Percentiles rank a stretch among this genome's conserved stretches.
phyloP scores from a whole-genome alignment of 2,888 invertebrate genomes.

The Elgonia sp. region DNA sequence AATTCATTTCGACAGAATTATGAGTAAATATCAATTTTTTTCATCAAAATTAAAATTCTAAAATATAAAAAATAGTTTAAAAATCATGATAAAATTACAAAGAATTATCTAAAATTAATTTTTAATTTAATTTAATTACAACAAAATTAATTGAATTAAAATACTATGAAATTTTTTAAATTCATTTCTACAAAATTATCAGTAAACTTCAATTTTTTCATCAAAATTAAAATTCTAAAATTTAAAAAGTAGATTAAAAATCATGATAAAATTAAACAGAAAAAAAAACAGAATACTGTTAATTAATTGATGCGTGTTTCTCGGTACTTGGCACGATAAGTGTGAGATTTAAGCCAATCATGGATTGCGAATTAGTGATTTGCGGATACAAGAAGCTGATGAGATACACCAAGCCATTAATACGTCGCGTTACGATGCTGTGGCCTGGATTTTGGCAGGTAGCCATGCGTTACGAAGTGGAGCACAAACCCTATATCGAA shows the following conservation, averaged over 20 bases:
- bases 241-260: too few species aligned
- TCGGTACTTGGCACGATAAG: constrained; percentile 34
- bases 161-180: too few species aligned
- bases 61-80: too few species aligned
- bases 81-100: neutral
- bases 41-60: too few species aligned
- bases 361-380: constrained; percentile 37
- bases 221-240: too few species aligned
- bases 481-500: constrained; percentile 47
- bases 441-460: constrained; percentile 68
- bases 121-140: too few species aligned
- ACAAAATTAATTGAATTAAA: too few species aligned
- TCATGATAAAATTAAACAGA: neutral
- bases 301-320: constrained; percentile 38
- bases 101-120: too few species aligned
- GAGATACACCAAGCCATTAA: constrained; percentile 55
- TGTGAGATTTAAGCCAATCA: constrained; percentile 30
- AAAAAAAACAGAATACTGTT: neutral
- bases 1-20: too few species aligned
- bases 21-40: too few species aligned
- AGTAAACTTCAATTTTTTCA: too few species aligned
- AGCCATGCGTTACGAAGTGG: constrained; percentile 69
- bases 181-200: too few species aligned
- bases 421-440: constrained; percentile 52
- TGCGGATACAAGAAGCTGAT: constrained; percentile 29